phyloP scores from a whole-genome alignment of 2,113 vertebrate species.

The Platanista minor region DNA sequence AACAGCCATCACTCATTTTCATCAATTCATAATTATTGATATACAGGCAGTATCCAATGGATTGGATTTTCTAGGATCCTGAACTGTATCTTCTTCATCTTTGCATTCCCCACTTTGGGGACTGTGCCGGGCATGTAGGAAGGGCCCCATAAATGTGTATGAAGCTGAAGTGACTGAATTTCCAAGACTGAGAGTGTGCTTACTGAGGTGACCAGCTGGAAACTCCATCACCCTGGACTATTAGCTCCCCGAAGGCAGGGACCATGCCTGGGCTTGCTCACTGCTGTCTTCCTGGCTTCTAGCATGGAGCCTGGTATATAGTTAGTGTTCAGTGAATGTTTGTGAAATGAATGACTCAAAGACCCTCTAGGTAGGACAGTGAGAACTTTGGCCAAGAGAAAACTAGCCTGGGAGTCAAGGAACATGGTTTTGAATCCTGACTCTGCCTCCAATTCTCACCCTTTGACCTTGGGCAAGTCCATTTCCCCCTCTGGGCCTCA shows the following conservation, averaged over 20 bases:
- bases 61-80: neutral
- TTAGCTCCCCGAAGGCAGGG: neutral
- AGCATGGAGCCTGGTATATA: neutral
- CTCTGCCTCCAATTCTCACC: neutral
- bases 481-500: neutral
- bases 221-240: neutral
- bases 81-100: neutral
- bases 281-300: neutral
- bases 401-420: neutral
- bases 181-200: neutral
- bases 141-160: rapidly evolving
- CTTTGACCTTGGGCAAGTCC: neutral
- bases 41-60: no score
- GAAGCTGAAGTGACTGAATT: neutral
- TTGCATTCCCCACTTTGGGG: neutral
- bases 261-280: rapidly evolving
- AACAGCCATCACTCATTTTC: neutral
- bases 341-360: no score
- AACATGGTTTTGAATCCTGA: neutral
- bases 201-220: neutral
- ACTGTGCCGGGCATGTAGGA: neutral
- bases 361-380: neutral
- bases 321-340: neutral
- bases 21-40: neutral
- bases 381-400: neutral